Percentiles rank a stretch among this genome's conserved stretches.
Evolutionary conservation across 1,140 invertebrate species (phyloP).

Genomic region (Panagrolaimus sp.): DNA sequence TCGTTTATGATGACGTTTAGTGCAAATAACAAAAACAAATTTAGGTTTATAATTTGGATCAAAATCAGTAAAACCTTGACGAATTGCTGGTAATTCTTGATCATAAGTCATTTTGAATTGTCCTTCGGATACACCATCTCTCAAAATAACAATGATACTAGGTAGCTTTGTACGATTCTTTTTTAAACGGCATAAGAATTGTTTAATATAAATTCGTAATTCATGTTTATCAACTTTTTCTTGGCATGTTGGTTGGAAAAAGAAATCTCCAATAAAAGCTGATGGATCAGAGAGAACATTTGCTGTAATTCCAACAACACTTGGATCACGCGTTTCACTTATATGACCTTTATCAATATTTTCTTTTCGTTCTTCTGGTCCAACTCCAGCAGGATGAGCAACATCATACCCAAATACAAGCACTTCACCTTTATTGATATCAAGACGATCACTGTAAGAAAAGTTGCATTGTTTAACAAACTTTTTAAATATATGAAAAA

Average conservation of each 20-base stretch:
- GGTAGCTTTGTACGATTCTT: slow-evolving; percentile 23
- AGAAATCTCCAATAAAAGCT: slow-evolving; percentile 35
- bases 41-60: slow-evolving; percentile 27
- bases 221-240: slow-evolving; percentile 29
- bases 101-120: slow-evolving; percentile 36
- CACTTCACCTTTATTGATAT: slow-evolving; percentile 23
- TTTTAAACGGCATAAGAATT: slow-evolving; percentile 24
- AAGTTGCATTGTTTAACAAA: not conserved
- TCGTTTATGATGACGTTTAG: slow-evolving; percentile 38
- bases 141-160: slow-evolving; percentile 29
- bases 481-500: not conserved
- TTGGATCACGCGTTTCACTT: not conserved
- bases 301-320: slow-evolving; percentile 20
- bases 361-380: slow-evolving; percentile 18
- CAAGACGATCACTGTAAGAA: slow-evolving; percentile 17
- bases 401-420: slow-evolving; percentile 35
- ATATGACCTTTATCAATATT: not conserved
- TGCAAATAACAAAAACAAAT: slow-evolving; percentile 37
- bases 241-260: slow-evolving; percentile 30
- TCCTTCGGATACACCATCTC: slow-evolving; percentile 26
- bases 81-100: slow-evolving; percentile 32
- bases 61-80: slow-evolving; percentile 27
- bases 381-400: slow-evolving; percentile 24
- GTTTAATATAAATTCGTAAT: slow-evolving; percentile 13
- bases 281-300: slow-evolving; percentile 31